Base-by-base conservation (phyloP, 2,888 invertebrate genomes). In the Cosmia pyralina region DNA sequence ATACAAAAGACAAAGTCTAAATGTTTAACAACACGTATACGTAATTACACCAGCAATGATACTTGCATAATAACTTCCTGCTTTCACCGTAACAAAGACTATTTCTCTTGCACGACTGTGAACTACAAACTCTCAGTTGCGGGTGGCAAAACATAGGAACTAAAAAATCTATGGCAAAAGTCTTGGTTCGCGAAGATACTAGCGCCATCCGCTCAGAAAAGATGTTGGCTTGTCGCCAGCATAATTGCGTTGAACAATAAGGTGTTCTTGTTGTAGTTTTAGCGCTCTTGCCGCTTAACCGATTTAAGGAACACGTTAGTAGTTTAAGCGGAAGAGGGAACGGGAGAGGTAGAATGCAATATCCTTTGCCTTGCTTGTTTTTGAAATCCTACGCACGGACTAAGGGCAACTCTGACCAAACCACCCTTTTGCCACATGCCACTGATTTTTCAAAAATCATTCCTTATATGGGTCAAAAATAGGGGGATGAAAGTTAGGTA, bases 41-140 rank as follows among this genome's bases (percentile, higher is more conserved):
- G 85, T 89, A 92, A 90, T 90, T 90, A 89, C 86, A 85, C 83
- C 79, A 83, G 86, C 88, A 85, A 86, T 88, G 88, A 88, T 89
- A 91, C 88, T 94, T 94, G 90, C 93, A 91, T 92, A 94, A 94
- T 90, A 89, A 91, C 90, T 94, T 94, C 94, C 94, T 92, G 89
- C 94, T 95, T 95, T 95, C 94, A 93, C 94, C 89, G 86, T 87
- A 89, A 91, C 92, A 91, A 90, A 90, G 90, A 88, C 88, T 87
- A 81, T 78, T 82, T 84, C 88, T 88, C 87, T 87, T 84, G 75
- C 77, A 75, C 74, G 74, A 70, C 75, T 72, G 75, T 76, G 69
- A 79, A 78, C 78, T 79, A 85, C 87, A 86, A 89, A 85, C 66
- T 82, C 77, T 84, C 34, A 69, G 53, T 74, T 85, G 85, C 85